A percentile compares a stretch with the other conserved stretches of the same genome.
These are phyloP conservation scores for Cephus spinipes DNA, from an alignment of 2,888 invertebrate genomes.

Conservation along the genomic window DNA sequence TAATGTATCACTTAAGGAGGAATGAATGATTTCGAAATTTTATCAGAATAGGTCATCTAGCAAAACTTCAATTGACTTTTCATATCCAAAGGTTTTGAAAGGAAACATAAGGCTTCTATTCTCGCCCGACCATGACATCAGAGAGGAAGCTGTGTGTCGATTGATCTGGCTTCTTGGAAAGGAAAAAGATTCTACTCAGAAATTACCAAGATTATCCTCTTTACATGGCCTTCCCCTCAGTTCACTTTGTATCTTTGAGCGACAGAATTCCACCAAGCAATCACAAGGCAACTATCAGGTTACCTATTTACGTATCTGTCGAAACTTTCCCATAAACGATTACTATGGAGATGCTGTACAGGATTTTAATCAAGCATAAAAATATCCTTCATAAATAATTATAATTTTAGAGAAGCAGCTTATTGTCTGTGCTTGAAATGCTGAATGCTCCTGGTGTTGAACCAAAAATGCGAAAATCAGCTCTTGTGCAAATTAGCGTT, in stretches of 20 bases:
- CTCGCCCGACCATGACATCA: constrained; percentile 58
- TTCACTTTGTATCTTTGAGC: constrained; percentile 64
- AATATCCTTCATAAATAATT: not conserved
- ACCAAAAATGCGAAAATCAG: constrained; percentile 76
- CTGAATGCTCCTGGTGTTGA: constrained; percentile 67
- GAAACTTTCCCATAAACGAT: not conserved
- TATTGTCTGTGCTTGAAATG: constrained; percentile 61
- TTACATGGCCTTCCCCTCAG: constrained; percentile 67
- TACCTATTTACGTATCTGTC: constrained; percentile 18
- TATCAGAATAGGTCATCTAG: not conserved
- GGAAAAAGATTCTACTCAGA: constrained; percentile 64
- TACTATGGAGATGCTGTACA: not conserved
- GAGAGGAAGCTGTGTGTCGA: constrained; percentile 69
- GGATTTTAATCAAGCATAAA: not conserved
- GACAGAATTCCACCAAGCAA: constrained; percentile 41
- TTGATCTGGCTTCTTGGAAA: constrained; percentile 69
- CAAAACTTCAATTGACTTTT: not conserved
- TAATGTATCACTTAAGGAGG: not conserved
- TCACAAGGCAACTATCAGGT: constrained; percentile 60
- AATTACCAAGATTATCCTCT: constrained; percentile 68
- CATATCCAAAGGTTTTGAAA: constrained; percentile 63
- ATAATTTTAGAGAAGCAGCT: constrained; percentile 66
- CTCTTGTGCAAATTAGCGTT: constrained; percentile 76
- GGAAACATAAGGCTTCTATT: constrained; percentile 69
- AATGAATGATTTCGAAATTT: not conserved